These are phyloP conservation scores for Leucoptera coffeella DNA, from an alignment of 2,888 invertebrate genomes.

Conservation along the genomic window DNA sequence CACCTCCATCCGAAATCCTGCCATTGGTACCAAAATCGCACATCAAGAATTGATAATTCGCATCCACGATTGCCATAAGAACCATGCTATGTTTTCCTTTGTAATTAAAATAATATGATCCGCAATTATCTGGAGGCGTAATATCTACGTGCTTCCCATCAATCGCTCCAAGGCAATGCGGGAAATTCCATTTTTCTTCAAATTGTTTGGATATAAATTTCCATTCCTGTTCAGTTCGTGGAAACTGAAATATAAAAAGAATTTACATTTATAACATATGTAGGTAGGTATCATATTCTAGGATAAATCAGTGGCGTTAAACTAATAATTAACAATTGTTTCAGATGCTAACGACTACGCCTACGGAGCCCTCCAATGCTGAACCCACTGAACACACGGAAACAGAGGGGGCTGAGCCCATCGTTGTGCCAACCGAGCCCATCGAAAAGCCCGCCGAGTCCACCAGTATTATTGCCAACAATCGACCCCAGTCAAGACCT, in stretches of 20 bases:
- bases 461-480: too few relatives aligned
- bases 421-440: too few relatives aligned
- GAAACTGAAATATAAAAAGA: slow-evolving; percentile 10
- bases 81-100: slow-evolving; percentile 10
- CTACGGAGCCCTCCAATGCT: too few relatives aligned
- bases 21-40: slow-evolving; percentile 10
- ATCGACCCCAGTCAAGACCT: too few relatives aligned
- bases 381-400: too few relatives aligned
- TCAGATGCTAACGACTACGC: too few relatives aligned
- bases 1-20: slow-evolving; percentile 10
- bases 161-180: slow-evolving; percentile 3
- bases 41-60: slow-evolving; percentile 9
- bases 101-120: slow-evolving; percentile 10
- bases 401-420: too few relatives aligned
- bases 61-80: slow-evolving; percentile 10
- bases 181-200: slow-evolving; percentile 6
- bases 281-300: too few relatives aligned
- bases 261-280: slow-evolving; percentile 4
- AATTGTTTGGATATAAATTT: slow-evolving; percentile 7
- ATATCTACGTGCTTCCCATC: slow-evolving; percentile 4
- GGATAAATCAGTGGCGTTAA: too few relatives aligned
- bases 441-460: too few relatives aligned
- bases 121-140: slow-evolving; percentile 4
- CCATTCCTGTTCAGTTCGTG: slow-evolving; percentile 9
- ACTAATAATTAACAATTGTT: too few relatives aligned